Conservation (phyloP, 2,113 vertebrate genomes). For the Myrmecobius fasciatus region DNA sequence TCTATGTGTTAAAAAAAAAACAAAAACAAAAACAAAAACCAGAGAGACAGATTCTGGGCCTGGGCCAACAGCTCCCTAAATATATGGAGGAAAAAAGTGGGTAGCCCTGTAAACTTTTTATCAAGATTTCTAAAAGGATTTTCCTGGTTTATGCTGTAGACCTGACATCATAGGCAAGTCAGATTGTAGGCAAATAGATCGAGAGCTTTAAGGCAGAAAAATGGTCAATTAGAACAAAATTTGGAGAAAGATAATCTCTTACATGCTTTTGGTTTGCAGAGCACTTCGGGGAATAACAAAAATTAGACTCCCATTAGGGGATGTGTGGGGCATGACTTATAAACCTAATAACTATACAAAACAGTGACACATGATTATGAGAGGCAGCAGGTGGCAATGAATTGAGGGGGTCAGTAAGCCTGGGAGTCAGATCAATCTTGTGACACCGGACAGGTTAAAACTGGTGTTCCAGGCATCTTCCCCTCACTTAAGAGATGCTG, state of each 20-base stretch:
- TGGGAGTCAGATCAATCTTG: not conserved
- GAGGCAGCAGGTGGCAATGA: not conserved
- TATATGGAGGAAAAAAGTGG: not conserved
- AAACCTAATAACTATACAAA: not conserved
- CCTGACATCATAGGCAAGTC: not conserved
- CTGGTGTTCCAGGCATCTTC: not conserved
- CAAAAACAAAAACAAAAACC: fast-evolving
- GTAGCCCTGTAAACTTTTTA: not conserved
- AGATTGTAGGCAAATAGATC: not conserved
- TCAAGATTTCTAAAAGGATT: not conserved
- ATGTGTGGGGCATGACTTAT: not conserved
- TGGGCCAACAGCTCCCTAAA: not conserved
- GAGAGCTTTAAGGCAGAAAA: not conserved
- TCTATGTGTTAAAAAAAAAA: not conserved
- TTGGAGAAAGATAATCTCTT: not conserved
- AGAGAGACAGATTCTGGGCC: not conserved
- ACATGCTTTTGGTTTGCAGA: not conserved
- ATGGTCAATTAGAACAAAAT: not conserved
- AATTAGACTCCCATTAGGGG: not conserved
- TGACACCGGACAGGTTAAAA: not conserved
- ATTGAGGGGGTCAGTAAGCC: not conserved
- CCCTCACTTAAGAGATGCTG: not conserved
- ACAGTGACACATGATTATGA: not conserved
- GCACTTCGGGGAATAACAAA: not conserved
- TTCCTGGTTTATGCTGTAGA: not conserved